A percentile compares a stretch with the other conserved stretches of the same genome.
These are phyloP conservation scores for Synergus gifuensis DNA, from an alignment of 2,888 invertebrate genomes.

Conservation along the genomic window DNA sequence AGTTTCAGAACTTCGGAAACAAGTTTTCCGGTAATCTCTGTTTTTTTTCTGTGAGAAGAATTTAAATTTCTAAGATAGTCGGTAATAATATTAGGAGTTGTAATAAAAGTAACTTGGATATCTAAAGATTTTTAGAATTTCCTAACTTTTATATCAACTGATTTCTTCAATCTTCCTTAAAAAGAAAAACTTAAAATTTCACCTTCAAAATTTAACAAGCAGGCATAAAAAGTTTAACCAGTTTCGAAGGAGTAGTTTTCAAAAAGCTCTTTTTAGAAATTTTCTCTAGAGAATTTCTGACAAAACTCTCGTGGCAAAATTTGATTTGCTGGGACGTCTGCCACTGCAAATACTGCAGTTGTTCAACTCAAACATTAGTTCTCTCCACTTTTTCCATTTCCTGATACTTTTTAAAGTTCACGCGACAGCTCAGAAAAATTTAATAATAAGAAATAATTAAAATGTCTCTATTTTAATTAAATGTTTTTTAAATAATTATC, in stretches of 20 bases:
- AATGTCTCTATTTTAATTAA: not conserved
- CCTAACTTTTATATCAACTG: not conserved
- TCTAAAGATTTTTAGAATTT: not conserved
- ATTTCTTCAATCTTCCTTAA: not conserved
- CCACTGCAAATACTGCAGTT: not conserved
- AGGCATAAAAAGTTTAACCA: not conserved
- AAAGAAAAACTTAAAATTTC: not conserved
- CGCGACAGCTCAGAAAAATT: not conserved
- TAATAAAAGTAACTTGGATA: not conserved
- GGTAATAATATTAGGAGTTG: not conserved
- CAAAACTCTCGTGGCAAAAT: not conserved
- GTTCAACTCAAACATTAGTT: not conserved
- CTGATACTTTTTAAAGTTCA: not conserved
- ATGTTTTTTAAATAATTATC: not conserved
- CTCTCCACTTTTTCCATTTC: not conserved
- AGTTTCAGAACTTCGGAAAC: not conserved
- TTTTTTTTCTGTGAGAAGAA: not conserved
- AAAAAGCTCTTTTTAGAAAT: not conserved
- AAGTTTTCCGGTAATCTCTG: conserved; percentile 17
- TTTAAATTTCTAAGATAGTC: conserved; percentile 7
- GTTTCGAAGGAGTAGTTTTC: too few relatives aligned
- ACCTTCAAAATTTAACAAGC: not conserved
- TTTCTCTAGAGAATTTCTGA: not conserved
- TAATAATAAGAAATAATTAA: not conserved
- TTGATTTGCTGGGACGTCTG: not conserved